Base-by-base conservation (phyloP, 2,797 vertebrate species). In the Thripadectes ignobilis region DNA sequence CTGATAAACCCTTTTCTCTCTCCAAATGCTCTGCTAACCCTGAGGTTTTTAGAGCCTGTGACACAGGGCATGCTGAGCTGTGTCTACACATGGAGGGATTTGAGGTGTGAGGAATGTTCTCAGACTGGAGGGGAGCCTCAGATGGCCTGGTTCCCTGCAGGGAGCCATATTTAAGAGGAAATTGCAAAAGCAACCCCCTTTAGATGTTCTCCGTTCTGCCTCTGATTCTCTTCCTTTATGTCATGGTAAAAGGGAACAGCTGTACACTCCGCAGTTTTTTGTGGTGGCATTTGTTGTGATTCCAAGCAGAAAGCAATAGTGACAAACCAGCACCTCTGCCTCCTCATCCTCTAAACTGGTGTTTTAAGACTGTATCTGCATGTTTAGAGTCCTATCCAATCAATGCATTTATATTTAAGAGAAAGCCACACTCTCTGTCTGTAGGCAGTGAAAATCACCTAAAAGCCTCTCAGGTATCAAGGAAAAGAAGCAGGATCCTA, bases 81-180 rank as follows among this genome's bases (percentile, higher is more conserved):
- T 48, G 23, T 38, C 65, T 0, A 0, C 23, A 43, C 3, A 14
- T 6, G 6, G 45, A 77, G 9, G 29, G 38, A 57, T 22, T 17
- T 67, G n/a, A 14, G n/a, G 7, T 49, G 32, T 61, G 38, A 88
- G 57, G 48, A 85, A 58, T 3, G 3, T 48, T 24, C 11, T 88
- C 9, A 7, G 26, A 77, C 5, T 18, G 4, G 18, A 81, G 43
- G 13, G 34, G 10, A 77, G 18, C 22, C 30, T 75, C 77, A 69
- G 3, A 5, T 36, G 19, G 8, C 13, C 11, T 10, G 10, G 18
- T 14, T 17, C 27, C 10, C 13, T 39, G 36, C 6, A 58, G 12
- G 7, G 9, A 87, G 57, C n/a, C 1, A 1, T 68, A 57, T 29
- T 59, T 76, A 68, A 77, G n/a, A 62, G 58, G n/a, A 65, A 93